Conservation (phyloP, 2,797 vertebrate genomes). For the Monodelphis domestica region DNA sequence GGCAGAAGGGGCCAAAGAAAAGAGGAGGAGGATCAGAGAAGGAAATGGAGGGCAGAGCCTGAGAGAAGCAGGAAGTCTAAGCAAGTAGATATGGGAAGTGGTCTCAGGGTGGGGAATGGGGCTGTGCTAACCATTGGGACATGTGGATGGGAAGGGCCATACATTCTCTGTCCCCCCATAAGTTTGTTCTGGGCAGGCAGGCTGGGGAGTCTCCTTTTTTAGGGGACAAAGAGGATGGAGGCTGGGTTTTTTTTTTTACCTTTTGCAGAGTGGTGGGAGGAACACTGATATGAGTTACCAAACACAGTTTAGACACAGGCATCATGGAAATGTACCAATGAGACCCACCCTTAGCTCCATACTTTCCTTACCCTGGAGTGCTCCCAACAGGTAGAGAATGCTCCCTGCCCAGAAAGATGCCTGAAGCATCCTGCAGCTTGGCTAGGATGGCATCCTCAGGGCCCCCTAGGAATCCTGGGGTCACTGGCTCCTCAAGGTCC, state of each 20-base stretch:
- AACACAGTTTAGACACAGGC: background rate
- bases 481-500: slow-evolving; percentile 11
- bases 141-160: background rate
- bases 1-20: background rate
- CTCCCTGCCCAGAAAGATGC: background rate
- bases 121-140: background rate
- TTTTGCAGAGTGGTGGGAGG: slow-evolving; percentile 5
- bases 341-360: background rate
- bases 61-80: background rate
- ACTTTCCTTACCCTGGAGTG: background rate
- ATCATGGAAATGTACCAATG: background rate
- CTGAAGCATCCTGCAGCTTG: slow-evolving; percentile 40
- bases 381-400: background rate
- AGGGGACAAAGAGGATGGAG: background rate
- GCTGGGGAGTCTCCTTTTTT: background rate
- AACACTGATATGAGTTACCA: background rate
- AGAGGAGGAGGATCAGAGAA: background rate
- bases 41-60: background rate
- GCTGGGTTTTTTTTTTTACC: background rate
- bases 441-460: background rate
- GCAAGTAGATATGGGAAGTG: background rate
- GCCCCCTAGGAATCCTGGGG: background rate
- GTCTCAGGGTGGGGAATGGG: background rate
- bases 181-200: background rate
- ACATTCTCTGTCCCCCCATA: background rate